A percentile compares a stretch with the other conserved stretches of the same genome.
phyloP scores from a whole-genome alignment of 1,140 invertebrate species.

The Homarus americanus region DNA sequence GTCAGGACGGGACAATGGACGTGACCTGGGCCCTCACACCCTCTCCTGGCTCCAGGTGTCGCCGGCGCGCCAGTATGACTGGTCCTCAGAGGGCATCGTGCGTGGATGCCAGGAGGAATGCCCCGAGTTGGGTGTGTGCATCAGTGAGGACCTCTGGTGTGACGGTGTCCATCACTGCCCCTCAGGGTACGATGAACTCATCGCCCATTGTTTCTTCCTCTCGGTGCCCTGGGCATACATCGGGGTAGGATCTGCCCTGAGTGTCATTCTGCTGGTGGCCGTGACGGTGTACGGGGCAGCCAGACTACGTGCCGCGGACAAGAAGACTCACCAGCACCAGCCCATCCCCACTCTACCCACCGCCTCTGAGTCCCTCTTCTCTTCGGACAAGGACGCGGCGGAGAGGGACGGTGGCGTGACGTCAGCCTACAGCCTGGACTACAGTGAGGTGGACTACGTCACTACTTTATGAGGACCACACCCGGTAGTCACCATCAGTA shows the following conservation, averaged over 20 bases:
- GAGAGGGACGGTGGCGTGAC: conserved; percentile 68
- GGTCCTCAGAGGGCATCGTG: conserved; percentile 75
- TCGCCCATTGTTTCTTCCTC: conserved; percentile 78
- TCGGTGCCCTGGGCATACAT: conserved; percentile 75
- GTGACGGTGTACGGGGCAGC: conserved; percentile 73
- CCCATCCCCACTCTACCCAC: conserved; percentile 71
- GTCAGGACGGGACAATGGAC: conserved; percentile 46
- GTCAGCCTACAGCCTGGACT: conserved; percentile 74
- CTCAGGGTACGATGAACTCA: conserved; percentile 90
- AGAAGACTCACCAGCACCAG: conserved; percentile 66
- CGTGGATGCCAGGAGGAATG: conserved; percentile 89
- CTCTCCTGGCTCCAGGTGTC: conserved; percentile 91
- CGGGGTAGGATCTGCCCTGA: conserved; percentile 68
- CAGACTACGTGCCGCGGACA: conserved; percentile 63
- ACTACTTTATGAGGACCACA: conserved; percentile 72
- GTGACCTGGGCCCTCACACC: conserved; percentile 83
- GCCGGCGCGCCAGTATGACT: conserved; percentile 77
- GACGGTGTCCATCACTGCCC: conserved; percentile 91
- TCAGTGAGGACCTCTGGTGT: conserved; percentile 92
- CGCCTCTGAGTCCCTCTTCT: conserved; percentile 70
- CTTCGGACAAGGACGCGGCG: conserved; percentile 70
- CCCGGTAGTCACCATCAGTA: conserved; percentile 41
- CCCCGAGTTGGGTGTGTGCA: conserved; percentile 89
- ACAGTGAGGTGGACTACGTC: conserved; percentile 74
- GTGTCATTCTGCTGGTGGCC: conserved; percentile 67